These are phyloP conservation scores for Columba janthina DNA, from an alignment of 2,113 vertebrate species.

Conservation along the genomic window DNA sequence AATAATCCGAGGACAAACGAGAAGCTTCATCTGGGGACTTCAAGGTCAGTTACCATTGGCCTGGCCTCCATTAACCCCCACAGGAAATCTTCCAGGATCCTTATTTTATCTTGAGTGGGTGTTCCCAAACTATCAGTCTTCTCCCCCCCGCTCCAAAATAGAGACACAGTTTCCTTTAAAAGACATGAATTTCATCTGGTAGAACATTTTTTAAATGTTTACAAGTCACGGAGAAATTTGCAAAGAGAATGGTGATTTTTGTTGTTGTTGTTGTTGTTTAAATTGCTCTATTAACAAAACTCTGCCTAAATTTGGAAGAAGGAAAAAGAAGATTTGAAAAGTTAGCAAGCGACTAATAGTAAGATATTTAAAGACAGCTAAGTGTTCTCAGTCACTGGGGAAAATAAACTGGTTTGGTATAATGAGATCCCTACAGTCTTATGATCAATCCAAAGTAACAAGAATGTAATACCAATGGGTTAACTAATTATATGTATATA, in stretches of 20 bases:
- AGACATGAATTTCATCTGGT: slow-evolving; percentile 71
- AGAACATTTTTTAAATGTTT: slow-evolving; percentile 62
- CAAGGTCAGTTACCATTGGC: slow-evolving; percentile 74
- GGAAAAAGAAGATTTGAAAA: slow-evolving; percentile 26
- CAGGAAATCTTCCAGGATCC: slow-evolving; percentile 74
- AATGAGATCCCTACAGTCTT: slow-evolving; percentile 68
- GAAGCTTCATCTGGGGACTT: slow-evolving; percentile 72
- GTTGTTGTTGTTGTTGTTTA: neutral
- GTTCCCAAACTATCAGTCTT: slow-evolving; percentile 72
- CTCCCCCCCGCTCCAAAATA: slow-evolving; percentile 62
- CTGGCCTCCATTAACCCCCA: slow-evolving; percentile 76
- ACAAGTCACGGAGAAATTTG: slow-evolving; percentile 59
- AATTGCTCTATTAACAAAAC: slow-evolving; percentile 42
- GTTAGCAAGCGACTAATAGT: slow-evolving; percentile 52
- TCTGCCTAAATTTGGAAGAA: slow-evolving; percentile 53
- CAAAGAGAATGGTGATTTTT: neutral
- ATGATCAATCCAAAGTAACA: slow-evolving; percentile 64
- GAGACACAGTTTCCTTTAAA: slow-evolving; percentile 66
- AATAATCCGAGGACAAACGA: slow-evolving; percentile 73
- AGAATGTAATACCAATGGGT: slow-evolving; percentile 58
- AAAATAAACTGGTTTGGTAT: slow-evolving; percentile 48
- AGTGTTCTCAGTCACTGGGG: slow-evolving; percentile 43
- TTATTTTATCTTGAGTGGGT: slow-evolving; percentile 77
- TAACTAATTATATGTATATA: slow-evolving; percentile 66
- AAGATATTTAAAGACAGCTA: slow-evolving; percentile 63